These are phyloP conservation scores for Tonatia bakeri DNA, from an alignment of 2,113 vertebrate species.

Conservation along the genomic window DNA sequence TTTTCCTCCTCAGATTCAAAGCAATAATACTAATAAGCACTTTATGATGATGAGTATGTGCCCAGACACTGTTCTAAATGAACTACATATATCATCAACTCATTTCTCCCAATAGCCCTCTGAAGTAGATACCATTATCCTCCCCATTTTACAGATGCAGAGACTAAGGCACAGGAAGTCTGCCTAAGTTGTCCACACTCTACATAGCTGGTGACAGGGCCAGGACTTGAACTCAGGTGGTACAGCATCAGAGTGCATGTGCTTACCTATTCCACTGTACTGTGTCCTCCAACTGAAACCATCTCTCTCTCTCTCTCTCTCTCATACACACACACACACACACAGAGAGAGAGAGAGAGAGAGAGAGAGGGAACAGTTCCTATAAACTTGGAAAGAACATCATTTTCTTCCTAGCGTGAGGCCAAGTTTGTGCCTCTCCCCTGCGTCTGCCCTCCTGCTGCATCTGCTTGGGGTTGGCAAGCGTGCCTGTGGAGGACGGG, in stretches of 20 bases:
- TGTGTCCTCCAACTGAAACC: background rate
- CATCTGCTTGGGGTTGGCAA: background rate
- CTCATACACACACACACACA: background rate
- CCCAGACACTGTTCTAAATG: background rate
- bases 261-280: background rate
- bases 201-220: background rate
- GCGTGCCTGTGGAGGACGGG: background rate
- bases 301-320: background rate
- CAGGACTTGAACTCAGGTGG: background rate
- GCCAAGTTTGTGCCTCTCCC: background rate
- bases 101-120: background rate
- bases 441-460: background rate
- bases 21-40: background rate
- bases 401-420: background rate
- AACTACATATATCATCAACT: background rate
- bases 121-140: background rate
- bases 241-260: too few relatives aligned
- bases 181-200: background rate
- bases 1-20: background rate
- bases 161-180: background rate
- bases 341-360: too few relatives aligned
- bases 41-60: fast-evolving
- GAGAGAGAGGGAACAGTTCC: background rate
- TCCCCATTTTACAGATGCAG: background rate
- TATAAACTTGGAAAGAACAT: background rate